Conservation (phyloP, 2,113 vertebrate genomes). For the Meles meles region DNA sequence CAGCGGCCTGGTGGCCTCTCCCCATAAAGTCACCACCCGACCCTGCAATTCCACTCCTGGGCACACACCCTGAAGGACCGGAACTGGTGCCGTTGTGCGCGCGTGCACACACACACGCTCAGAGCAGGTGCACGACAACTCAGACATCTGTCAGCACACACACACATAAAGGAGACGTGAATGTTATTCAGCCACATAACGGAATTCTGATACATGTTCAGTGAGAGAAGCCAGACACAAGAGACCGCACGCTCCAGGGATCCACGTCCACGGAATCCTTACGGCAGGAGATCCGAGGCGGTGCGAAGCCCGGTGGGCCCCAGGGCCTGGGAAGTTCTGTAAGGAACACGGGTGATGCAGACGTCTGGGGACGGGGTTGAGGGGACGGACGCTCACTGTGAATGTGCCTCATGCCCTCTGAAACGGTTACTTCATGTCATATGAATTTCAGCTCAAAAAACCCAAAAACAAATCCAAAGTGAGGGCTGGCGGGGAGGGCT, state of each 20-base stretch:
- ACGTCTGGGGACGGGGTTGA: neutral
- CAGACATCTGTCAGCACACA: neutral
- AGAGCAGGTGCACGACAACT: too few species aligned
- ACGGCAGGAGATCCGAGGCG: neutral
- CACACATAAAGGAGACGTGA: neutral
- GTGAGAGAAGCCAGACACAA: neutral
- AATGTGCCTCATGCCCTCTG: neutral
- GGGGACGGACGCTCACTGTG: too few species aligned
- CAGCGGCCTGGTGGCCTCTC: too few species aligned
- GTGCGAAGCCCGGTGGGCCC: fast-evolving
- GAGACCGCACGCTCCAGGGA: neutral
- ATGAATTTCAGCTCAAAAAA: neutral
- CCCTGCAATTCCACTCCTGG: neutral
- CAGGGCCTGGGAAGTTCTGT: neutral
- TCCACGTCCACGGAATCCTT: fast-evolving
- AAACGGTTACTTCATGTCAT: neutral
- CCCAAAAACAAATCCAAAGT: neutral
- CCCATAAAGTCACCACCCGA: too few species aligned
- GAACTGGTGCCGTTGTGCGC: neutral
- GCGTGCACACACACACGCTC: neutral
- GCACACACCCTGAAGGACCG: fast-evolving
- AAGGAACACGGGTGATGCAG: neutral
- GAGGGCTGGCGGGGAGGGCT: neutral
- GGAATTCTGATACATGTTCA: neutral
- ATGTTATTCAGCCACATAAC: neutral